A percentile compares a stretch with the other conserved stretches of the same genome.
phyloP scores from a whole-genome alignment of 2,888 invertebrate genomes.

The Latrodectus elegans region DNA sequence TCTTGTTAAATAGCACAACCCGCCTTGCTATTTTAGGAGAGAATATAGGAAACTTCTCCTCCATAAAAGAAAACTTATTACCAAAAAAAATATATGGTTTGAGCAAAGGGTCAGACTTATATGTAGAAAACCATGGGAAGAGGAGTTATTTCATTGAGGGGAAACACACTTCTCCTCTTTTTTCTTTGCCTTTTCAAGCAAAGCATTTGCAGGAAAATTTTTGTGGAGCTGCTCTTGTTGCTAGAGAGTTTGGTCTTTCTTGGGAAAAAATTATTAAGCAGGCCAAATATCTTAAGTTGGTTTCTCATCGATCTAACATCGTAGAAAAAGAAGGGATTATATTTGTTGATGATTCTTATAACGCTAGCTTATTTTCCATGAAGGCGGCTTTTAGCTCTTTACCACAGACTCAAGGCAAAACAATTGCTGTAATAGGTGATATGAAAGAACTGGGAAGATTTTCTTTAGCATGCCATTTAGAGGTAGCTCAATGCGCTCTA shows the following conservation, averaged over 20 bases:
- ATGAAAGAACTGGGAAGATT: neutral
- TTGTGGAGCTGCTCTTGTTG: neutral
- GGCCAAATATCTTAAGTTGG: neutral
- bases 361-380: neutral
- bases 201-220: neutral
- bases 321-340: neutral
- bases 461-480: too few relatives aligned
- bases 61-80: neutral
- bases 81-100: neutral
- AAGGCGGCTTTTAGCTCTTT: neutral
- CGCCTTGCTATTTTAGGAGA: neutral
- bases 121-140: neutral
- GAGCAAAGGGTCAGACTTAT: neutral
- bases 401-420: neutral
- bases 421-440: neutral
- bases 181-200: neutral
- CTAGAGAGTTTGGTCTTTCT: neutral
- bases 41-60: neutral
- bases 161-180: neutral
- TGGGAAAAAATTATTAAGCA: neutral
- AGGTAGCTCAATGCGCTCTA: too few relatives aligned
- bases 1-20: neutral
- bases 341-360: neutral
- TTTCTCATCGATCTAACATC: neutral
- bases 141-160: neutral